Evolutionary conservation across 2,797 vertebrate genomes (phyloP).

Genomic region (Fratercula arctica): DNA sequence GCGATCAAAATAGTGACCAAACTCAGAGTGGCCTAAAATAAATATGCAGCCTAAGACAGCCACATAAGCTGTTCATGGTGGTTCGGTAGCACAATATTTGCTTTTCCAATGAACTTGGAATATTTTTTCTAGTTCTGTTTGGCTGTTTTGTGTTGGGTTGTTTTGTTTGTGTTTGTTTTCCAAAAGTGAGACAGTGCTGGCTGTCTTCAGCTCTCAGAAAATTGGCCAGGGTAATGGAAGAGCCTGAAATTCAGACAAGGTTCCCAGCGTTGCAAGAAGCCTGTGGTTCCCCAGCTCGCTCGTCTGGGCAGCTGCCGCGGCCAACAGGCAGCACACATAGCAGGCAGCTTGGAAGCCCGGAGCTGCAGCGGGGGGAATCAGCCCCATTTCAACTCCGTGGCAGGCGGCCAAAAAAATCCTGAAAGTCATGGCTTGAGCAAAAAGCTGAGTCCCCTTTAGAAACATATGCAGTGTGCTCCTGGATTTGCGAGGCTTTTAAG

Average conservation of each 20-base stretch:
- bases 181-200: not conserved
- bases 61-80: not conserved
- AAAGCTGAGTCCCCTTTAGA: not conserved
- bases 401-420: not conserved
- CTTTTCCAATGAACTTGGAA: not conserved
- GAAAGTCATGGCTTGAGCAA: not conserved
- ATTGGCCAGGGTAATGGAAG: not conserved
- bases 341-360: not conserved
- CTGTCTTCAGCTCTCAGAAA: not conserved
- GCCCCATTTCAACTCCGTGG: not conserved
- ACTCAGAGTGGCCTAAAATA: not conserved
- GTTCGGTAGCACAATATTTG: not conserved
- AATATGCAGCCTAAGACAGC: not conserved
- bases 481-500: not conserved
- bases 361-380: not conserved
- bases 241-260: not conserved
- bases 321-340: not conserved
- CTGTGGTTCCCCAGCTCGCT: accelerated
- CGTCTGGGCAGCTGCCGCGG: not conserved
- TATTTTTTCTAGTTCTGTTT: not conserved
- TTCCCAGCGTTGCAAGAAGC: not conserved
- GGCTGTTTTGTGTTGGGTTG: not conserved
- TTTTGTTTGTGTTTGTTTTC: constrained; percentile 13
- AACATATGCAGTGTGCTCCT: not conserved
- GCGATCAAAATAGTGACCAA: not conserved